phyloP scores from a whole-genome alignment of 2,113 vertebrate species.

The Neolamprologus longior region DNA sequence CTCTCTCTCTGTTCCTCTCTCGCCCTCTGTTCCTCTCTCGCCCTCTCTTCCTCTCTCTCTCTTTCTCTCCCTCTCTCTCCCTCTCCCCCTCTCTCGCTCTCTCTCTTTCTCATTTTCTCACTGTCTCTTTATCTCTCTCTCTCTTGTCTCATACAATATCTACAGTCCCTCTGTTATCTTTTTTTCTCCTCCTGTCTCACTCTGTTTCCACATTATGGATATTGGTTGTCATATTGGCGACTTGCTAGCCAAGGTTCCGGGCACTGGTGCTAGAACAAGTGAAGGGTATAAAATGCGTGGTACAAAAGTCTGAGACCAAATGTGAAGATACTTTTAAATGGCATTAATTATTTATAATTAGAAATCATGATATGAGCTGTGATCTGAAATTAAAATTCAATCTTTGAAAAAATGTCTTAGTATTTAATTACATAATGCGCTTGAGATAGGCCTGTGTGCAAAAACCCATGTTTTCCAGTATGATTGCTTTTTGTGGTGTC shows the following conservation, averaged over 20 bases:
- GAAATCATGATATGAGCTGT: background rate
- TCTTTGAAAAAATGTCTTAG: background rate
- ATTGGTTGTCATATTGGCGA: background rate
- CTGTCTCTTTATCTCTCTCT: background rate
- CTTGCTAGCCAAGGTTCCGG: background rate
- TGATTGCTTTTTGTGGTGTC: background rate
- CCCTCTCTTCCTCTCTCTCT: no score
- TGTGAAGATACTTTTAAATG: background rate
- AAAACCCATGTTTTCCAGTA: background rate
- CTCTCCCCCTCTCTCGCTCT: background rate
- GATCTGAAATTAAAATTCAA: background rate
- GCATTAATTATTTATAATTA: background rate
- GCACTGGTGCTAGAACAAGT: background rate
- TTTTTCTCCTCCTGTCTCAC: background rate
- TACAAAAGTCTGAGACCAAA: background rate
- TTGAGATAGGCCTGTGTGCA: background rate
- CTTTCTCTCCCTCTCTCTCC: background rate
- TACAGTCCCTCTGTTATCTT: background rate
- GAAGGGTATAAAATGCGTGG: background rate
- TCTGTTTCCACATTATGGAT: conserved; percentile 21
- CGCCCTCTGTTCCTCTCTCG: no score
- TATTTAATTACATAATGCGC: background rate
- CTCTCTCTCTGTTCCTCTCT: no score
- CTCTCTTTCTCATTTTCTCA: background rate
- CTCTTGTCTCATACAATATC: background rate